A percentile compares a stretch with the other conserved stretches of the same genome.
Evolutionary conservation across 2,797 vertebrate genomes (phyloP).

Genomic region (Neosilurus hyrtlii): DNA sequence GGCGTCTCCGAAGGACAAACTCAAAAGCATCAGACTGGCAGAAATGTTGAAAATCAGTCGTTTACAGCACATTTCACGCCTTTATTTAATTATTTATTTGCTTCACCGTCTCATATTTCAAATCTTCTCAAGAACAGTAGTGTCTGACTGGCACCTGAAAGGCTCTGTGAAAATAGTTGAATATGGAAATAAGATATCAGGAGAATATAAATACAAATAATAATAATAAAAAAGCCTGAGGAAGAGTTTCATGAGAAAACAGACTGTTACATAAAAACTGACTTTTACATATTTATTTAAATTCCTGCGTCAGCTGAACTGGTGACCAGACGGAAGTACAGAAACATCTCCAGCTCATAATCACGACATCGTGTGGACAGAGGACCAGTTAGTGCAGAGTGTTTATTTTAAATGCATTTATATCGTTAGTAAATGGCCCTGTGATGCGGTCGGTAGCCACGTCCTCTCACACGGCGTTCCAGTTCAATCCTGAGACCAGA

Average conservation of each 20-base stretch:
- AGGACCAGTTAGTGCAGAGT: not conserved
- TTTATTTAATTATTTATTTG: not conserved
- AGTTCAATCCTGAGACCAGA: not conserved
- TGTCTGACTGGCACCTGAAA: slow-evolving; percentile 7
- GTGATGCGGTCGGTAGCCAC: no score
- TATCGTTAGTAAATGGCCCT: not conserved
- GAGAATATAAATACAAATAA: not conserved
- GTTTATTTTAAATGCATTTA: not conserved
- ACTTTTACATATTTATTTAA: not conserved
- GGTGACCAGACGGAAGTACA: not conserved
- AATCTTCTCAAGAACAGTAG: slow-evolving; percentile 13
- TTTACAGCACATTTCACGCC: slow-evolving; percentile 10
- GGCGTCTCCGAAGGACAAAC: not conserved
- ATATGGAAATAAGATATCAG: not conserved
- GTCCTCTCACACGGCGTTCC: not conserved
- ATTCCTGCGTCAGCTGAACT: not conserved
- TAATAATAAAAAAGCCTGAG: no score
- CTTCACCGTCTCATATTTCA: slow-evolving; percentile 22
- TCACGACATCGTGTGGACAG: no score
- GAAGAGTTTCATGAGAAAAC: no score
- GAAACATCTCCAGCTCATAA: not conserved
- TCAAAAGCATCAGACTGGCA: slow-evolving; percentile 3
- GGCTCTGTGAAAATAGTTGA: not conserved
- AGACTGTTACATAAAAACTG: not conserved
- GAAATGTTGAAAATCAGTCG: not conserved